Evolutionary conservation across 2,888 invertebrate species (phyloP), one percentile per base, ranked within the genome.

Genomic region (Drosophila niveifrons): DNA sequence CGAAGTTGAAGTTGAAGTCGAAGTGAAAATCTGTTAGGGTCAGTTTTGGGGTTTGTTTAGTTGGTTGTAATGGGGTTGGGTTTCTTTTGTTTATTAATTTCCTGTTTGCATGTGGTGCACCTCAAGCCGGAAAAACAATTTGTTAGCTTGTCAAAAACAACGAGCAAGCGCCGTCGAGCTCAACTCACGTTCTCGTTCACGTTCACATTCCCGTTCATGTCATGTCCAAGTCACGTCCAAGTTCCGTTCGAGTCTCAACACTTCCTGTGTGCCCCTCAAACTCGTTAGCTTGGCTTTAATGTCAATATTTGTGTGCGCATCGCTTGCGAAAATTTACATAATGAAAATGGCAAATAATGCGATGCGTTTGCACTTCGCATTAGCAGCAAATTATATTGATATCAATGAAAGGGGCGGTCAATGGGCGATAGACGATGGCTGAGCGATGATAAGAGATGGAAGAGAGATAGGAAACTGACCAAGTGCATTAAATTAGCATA

Each of bases 81-180:
- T 66, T 70, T 51, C 78, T 66, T 87, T 87, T 87, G 71, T 84
- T 87, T 83, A 83, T 87, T 83, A 83, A 83, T 83, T 89, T 83
- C 85, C 89, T 83, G 88, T 78, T 75, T 88, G 82, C 88, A 88
- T 89, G 89, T 88, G 89, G 89, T 83, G 72, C 75, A 83, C 83
- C 89, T 84, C 88, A 75, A 89, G 76, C 82, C 72, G 75, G 89
- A 81, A 87, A 89, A 83, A 84, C 89, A 83, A 83, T 83, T 83
- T 89, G 89, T 89, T 89, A 73, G 85, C 85, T 73, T 89, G 89
- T 83, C 83, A 89, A 69, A 88, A 81, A 70, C 83, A 83, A 78
- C 78, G 68, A 72, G 51, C 68, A 62, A 72, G 56, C 69, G 28
- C 41, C 43, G 23, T 36, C 43, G 57, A 59, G 36, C 53, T 66